These are phyloP conservation scores for Gryllus longicercus DNA, from an alignment of 2,888 invertebrate genomes.

Conservation along the genomic window DNA sequence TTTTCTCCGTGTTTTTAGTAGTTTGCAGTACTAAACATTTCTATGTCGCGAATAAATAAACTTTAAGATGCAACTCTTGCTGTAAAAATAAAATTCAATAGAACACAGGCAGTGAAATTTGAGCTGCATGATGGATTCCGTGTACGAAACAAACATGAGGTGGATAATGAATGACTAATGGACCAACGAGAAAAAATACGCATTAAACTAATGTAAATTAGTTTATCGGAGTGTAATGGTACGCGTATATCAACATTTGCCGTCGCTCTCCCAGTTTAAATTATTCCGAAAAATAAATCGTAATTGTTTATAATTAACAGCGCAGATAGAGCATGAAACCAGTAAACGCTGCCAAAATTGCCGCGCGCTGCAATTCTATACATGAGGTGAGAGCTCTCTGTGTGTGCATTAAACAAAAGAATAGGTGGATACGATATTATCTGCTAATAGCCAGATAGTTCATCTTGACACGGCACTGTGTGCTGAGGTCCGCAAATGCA, in stretches of 20 bases:
- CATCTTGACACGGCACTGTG: too few relatives aligned
- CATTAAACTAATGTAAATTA: neutral
- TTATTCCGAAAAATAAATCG: neutral
- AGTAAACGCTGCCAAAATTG: neutral
- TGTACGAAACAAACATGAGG: neutral
- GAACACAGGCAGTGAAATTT: too few relatives aligned
- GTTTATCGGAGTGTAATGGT: neutral
- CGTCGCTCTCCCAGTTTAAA: neutral
- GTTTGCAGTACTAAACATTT: too few relatives aligned
- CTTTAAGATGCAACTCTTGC: too few relatives aligned
- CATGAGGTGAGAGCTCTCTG: neutral
- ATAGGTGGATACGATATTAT: too few relatives aligned
- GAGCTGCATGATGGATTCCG: too few relatives aligned
- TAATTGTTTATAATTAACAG: conserved; percentile 9
- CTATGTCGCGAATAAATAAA: too few relatives aligned
- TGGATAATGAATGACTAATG: neutral
- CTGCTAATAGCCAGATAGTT: too few relatives aligned
- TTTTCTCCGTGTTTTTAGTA: too few relatives aligned
- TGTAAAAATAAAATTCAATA: too few relatives aligned
- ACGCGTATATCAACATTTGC: conserved; percentile 5
- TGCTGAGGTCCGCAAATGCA: too few relatives aligned
- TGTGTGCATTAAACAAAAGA: too few relatives aligned
- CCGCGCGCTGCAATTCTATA: neutral
- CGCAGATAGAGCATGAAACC: neutral
- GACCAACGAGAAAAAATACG: neutral